Evolutionary conservation across 2,888 invertebrate species (phyloP), one percentile per base, ranked within the genome.

Genomic region (Stegophylla sp.): DNA sequence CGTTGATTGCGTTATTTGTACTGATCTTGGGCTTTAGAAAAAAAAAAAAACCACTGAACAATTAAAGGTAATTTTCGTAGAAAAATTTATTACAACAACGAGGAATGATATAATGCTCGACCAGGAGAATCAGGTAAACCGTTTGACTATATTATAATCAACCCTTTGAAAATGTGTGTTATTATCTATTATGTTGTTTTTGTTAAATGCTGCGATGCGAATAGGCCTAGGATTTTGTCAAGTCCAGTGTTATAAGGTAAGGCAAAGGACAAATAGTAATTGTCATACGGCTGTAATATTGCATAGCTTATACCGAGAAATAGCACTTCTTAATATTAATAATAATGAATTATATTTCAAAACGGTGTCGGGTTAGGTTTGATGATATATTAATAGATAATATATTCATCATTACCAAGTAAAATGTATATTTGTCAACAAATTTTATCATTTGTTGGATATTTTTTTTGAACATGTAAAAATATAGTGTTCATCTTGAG

Each of bases 121-220:
- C 48, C 79, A 79, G 34, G 79, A 79, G 20, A 79, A 71, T 71
- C 79, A 79, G 79, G 79, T 79, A 79, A 71, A 61, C 20, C n/a
- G 41, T 28, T 59, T 28, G 51, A 34, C 15, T 77, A 12, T 5
- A 34, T 66, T n/a, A n/a, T n/a, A n/a, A n/a, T n/a, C n/a, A 12
- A n/a, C 23, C 17, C 41, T 41, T 51, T 20, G 15, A 34, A 1
- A 20, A 51, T 64, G 34, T 63, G 2, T 69, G 77, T 77, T 61
- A 28, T 45, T 59, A 41, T 66, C 45, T 75, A 67, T 34, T 51
- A 63, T 71, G 48, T 79, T 79, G 59, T 79, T 79, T 79, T 71
- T 79, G 79, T 79, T 71, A 79, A 79, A 71, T 79, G 79, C 79
- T 71, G 69, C 79, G n/a, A 69, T 23, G 48, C 79, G 71, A 51